Evolutionary conservation across 2,797 vertebrate genomes (phyloP).

Genomic region (Oceanodroma leucorhoa): DNA sequence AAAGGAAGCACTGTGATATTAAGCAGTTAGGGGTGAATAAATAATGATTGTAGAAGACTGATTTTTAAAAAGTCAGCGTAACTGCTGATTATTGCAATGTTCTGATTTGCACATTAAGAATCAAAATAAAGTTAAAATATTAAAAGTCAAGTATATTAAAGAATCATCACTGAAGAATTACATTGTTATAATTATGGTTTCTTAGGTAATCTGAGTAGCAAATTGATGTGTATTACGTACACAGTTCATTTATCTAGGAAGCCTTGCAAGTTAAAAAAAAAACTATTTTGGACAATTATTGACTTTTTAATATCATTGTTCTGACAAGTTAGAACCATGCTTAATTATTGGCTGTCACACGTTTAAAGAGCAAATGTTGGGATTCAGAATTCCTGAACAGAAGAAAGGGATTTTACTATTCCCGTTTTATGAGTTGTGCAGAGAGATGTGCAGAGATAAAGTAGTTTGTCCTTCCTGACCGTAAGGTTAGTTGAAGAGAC

Average conservation of each 20-base stretch:
- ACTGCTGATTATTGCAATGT: neutral
- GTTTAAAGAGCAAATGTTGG: neutral
- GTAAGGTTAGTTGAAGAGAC: neutral
- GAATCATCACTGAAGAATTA: neutral
- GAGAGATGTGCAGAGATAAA: neutral
- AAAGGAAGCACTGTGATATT: neutral
- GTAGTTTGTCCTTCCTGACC: neutral
- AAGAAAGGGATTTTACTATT: neutral
- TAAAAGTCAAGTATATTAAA: neutral
- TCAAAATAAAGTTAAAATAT: neutral
- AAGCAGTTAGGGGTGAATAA: neutral
- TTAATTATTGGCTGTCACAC: neutral
- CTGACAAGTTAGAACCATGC: neutral
- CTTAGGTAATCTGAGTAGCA: neutral
- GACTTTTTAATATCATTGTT: neutral
- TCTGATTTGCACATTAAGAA: neutral
- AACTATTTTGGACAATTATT: neutral
- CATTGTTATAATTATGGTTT: neutral
- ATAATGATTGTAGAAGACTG: neutral
- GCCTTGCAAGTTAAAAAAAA: neutral
- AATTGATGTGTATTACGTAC: neutral
- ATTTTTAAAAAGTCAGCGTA: neutral
- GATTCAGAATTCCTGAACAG: neutral
- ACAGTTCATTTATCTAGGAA: neutral
- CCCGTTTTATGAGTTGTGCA: neutral